Evolutionary conservation across 2,888 invertebrate species (phyloP).

Genomic region (Torymus auratus): DNA sequence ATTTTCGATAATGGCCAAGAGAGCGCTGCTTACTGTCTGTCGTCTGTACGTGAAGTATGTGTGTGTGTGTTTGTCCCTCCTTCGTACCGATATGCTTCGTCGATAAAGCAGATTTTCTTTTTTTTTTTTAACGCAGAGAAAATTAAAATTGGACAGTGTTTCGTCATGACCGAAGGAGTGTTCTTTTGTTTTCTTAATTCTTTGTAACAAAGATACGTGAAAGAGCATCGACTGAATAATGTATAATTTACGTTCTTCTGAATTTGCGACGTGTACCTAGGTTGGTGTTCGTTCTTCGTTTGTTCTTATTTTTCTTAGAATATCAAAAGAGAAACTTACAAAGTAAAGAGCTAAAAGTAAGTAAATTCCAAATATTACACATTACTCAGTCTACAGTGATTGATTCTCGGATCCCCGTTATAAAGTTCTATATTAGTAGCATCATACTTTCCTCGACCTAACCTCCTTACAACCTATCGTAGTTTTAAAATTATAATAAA

Average conservation of each 20-base stretch:
- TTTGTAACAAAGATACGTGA: conserved; percentile 4
- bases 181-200: not conserved
- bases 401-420: conserved; percentile 25
- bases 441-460: conserved; percentile 45
- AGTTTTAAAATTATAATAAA: conserved; percentile 48
- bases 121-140: conserved; percentile 23
- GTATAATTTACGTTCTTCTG: not conserved
- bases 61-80: not conserved
- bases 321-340: too few relatives aligned
- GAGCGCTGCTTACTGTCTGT: not conserved
- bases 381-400: conserved; percentile 38
- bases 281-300: too few relatives aligned
- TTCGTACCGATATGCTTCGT: conserved; percentile 21
- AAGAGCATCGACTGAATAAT: conserved; percentile 31
- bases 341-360: not conserved
- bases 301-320: too few relatives aligned
- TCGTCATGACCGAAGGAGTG: not conserved
- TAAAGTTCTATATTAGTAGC: conserved; percentile 37
- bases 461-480: conserved; percentile 48
- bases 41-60: too few relatives aligned
- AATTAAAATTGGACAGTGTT: conserved; percentile 16
- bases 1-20: conserved; percentile 13
- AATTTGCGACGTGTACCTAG: too few relatives aligned
- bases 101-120: conserved; percentile 20
- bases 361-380: not conserved